phyloP scores from a whole-genome alignment of 1,140 invertebrate genomes.

The Drosophila asahinai region DNA sequence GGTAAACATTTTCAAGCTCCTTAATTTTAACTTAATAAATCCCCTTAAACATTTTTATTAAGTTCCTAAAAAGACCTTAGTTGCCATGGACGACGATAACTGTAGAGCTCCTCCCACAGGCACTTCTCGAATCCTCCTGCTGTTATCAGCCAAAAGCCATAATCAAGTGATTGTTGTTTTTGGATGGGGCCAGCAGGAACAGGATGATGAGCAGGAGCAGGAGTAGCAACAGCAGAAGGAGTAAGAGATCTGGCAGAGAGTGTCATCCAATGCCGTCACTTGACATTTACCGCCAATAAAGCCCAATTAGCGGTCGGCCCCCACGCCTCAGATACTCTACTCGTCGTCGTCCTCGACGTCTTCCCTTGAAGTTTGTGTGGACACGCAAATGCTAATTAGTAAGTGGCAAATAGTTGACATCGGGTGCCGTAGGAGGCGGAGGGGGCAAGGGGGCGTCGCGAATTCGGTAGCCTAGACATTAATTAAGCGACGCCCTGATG shows the following conservation, averaged over 20 bases:
- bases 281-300: conserved; percentile 62
- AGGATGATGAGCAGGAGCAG: neutral
- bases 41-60: too few relatives aligned
- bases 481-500: conserved; percentile 52
- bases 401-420: conserved; percentile 57
- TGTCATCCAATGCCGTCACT: conserved; percentile 53
- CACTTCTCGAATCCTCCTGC: conserved; percentile 11
- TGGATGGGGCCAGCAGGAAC: neutral
- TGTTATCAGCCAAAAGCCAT: conserved; percentile 43
- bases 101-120: conserved; percentile 1
- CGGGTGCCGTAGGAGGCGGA: conserved; percentile 2
- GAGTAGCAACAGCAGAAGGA: conserved; percentile 4
- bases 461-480: conserved; percentile 42
- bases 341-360: conserved; percentile 5
- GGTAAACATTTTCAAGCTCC: too few relatives aligned
- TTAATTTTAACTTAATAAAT: too few relatives aligned
- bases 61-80: neutral
- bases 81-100: conserved; percentile 28
- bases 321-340: conserved; percentile 28
- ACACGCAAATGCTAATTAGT: conserved; percentile 66
- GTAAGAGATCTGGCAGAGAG: conserved; percentile 9
- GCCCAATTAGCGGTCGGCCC: conserved; percentile 53
- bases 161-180: conserved; percentile 51
- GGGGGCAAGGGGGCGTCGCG: conserved; percentile 2
- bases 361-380: conserved; percentile 51